Percentiles rank a stretch among this genome's conserved stretches.
These are phyloP conservation scores for Potamarius usumacintae DNA, from an alignment of 2,113 vertebrate species.

Conservation along the genomic window DNA sequence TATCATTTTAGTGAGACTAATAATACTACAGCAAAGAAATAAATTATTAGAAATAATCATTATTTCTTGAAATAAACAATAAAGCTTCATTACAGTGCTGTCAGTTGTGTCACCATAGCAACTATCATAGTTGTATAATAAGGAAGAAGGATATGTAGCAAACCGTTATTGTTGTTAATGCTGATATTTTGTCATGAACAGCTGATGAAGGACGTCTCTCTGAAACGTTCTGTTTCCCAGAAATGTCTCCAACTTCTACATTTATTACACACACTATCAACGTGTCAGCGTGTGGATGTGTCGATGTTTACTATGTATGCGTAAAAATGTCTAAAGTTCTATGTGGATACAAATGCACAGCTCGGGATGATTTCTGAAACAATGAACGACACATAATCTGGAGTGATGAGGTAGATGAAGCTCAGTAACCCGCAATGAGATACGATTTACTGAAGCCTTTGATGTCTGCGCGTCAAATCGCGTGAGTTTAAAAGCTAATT, in stretches of 20 bases:
- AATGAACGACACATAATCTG: constrained; percentile 44
- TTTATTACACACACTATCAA: constrained; percentile 45
- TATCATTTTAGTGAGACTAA: neutral
- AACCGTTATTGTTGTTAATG: neutral
- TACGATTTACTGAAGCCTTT: constrained; percentile 51
- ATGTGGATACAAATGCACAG: constrained; percentile 56
- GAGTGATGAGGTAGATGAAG: constrained; percentile 63
- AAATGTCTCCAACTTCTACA: constrained; percentile 14
- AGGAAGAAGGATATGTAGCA: neutral
- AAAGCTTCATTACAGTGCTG: neutral
- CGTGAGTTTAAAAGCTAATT: neutral
- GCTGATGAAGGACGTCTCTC: neutral
- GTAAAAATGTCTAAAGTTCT: constrained; percentile 30
- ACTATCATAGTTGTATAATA: neutral
- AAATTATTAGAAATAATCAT: neutral
- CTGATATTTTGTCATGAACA: neutral
- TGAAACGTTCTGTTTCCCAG: constrained; percentile 2
- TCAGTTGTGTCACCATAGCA: neutral
- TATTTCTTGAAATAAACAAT: neutral
- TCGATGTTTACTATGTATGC: neutral
- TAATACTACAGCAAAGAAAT: neutral
- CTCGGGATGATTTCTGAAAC: constrained; percentile 61
- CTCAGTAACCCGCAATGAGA: constrained; percentile 60
- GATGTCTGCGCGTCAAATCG: constrained; percentile 13
- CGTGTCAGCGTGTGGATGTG: neutral